Percentiles rank a stretch among this genome's conserved stretches.
Evolutionary conservation across 2,888 invertebrate genomes (phyloP).

Genomic region (Dysmachus trigonus): DNA sequence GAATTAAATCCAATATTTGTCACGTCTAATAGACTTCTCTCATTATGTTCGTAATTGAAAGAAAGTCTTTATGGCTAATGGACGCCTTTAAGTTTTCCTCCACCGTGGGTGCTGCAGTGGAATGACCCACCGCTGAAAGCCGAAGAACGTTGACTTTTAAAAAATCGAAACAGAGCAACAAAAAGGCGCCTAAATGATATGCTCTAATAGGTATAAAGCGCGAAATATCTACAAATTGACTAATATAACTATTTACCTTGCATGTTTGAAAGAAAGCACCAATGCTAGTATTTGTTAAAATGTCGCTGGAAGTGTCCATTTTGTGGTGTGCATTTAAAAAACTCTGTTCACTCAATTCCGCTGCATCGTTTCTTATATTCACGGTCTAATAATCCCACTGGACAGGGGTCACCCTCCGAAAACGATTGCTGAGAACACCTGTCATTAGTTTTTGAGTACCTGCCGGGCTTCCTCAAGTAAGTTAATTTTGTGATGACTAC

Average conservation of each 20-base stretch:
- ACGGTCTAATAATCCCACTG: constrained; percentile 3
- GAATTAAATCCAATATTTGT: neutral
- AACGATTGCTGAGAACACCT: neutral
- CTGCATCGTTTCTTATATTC: neutral
- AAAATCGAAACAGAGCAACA: neutral
- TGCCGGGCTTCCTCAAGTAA: constrained; percentile 2
- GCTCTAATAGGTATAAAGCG: constrained; percentile 18
- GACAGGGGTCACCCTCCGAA: constrained; percentile 12
- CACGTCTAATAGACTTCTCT: neutral
- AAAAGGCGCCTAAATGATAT: neutral
- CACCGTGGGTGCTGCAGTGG: neutral
- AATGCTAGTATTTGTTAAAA: constrained; percentile 53
- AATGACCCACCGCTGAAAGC: neutral
- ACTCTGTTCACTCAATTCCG: neutral
- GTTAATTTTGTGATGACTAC: neutral
- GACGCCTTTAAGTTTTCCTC: neutral
- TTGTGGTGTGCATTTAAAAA: neutral
- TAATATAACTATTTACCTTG: constrained; percentile 59
- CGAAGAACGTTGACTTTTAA: neutral
- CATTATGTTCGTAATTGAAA: neutral
- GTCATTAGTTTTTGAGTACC: constrained; percentile 18
- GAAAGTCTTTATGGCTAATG: neutral
- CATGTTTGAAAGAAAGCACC: constrained; percentile 65
- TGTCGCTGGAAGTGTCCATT: constrained; percentile 22
- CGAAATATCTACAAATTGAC: neutral